These are phyloP conservation scores for Eupeodes latifasciatus DNA, from an alignment of 2,888 invertebrate species.

Conservation along the genomic window DNA sequence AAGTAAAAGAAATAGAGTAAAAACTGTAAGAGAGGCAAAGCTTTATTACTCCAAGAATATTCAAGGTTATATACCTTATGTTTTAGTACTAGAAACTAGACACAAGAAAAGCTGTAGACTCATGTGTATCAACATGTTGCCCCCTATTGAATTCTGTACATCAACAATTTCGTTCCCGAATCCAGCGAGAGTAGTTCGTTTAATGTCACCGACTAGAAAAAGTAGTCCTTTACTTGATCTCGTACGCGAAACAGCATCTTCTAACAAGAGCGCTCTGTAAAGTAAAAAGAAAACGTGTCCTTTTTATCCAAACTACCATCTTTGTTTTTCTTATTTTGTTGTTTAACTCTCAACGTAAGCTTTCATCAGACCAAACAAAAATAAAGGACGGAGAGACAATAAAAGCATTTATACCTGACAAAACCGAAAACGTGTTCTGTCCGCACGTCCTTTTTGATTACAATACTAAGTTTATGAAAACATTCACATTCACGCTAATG, in stretches of 20 bases:
- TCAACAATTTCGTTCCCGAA: conserved; percentile 31
- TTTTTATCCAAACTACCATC: conserved; percentile 23
- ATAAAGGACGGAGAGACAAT: neutral
- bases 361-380: conserved; percentile 6
- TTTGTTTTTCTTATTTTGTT: neutral
- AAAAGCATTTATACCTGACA: conserved; percentile 42
- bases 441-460: conserved; percentile 53
- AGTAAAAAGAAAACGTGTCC: conserved; percentile 38
- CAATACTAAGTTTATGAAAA: conserved; percentile 30
- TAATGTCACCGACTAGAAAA: conserved; percentile 48
- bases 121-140: conserved; percentile 53
- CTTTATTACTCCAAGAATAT: neutral
- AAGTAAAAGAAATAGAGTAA: neutral
- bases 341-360: conserved; percentile 1
- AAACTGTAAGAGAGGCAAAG: neutral
- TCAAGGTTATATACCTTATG: conserved; percentile 13
- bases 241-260: conserved; percentile 66
- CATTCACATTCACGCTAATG: conserved; percentile 4
- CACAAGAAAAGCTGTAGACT: conserved; percentile 36
- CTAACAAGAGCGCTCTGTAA: conserved; percentile 14
- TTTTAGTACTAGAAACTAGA: conserved; percentile 4
- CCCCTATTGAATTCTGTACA: neutral
- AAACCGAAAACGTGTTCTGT: conserved; percentile 30
- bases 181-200: conserved; percentile 36
- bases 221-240: conserved; percentile 70